Base-by-base conservation (phyloP, 1,140 invertebrate species). In the Drosophila miranda region DNA sequence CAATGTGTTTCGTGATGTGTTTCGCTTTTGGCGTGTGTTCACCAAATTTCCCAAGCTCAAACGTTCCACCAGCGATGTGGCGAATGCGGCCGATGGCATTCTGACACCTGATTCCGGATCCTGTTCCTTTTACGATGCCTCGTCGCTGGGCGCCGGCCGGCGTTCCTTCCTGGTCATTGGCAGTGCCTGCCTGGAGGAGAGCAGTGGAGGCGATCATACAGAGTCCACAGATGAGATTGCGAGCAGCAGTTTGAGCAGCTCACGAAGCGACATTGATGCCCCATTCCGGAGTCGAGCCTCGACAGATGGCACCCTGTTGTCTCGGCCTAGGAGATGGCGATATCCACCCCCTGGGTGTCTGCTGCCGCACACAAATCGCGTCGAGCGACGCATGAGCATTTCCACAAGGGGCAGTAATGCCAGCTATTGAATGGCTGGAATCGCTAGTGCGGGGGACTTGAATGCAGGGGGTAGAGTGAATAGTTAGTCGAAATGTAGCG, bases 11-110 rank as follows among this genome's bases (percentile, higher is more conserved):
- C 92, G 93, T 14, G 94, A 95, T 71, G 93, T 93, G 4, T 94
- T 94, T 50, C 92, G 94, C 1, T 95, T 94, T 73, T 95, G 94
- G 94, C 92, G 94, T 14, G 93, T 95, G 1, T 93, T 94, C 67
- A 93, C 87, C 59, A 95, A 95, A 89, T 94, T 93, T 86, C 92
- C 93, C 16, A 93, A 93, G 81, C 87, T 94, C 34, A 92, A 93
- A 81, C 90, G 93, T 75, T 93, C 92, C 43, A 92, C 92, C 14
- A 94, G 93, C 75, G 93, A 94, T 60, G 88, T 91, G 64, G 90
- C 90, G 43, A 70, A 88, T 41, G 72, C 79, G 4, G 62, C 67
- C 6, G 67, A 89, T 49, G 68, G 77, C 13, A 58, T 69, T 9
- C 16, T 83, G 6, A 91, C 83, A 21, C 90, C 88, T 2, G 90